Conservation (phyloP, 2,113 vertebrate species). For the Ia io region DNA sequence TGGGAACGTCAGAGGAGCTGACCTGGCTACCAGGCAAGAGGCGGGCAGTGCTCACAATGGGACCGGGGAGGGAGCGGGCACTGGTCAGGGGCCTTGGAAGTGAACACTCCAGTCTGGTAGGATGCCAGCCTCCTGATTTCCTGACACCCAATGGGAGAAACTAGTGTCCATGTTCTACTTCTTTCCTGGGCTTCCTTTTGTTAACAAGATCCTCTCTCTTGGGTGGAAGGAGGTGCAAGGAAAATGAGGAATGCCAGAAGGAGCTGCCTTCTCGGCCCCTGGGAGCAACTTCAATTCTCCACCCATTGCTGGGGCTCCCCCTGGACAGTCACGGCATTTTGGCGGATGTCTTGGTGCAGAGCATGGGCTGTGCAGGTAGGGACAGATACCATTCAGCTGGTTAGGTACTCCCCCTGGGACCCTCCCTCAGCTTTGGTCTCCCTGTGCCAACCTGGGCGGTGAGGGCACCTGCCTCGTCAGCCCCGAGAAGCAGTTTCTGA, state of each 20-base stretch:
- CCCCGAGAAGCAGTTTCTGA: not conserved
- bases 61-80: no score
- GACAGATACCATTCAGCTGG: not conserved
- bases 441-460: rapidly evolving
- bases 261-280: not conserved
- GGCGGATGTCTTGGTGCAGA: not conserved
- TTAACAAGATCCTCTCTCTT: not conserved
- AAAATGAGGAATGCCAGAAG: rapidly evolving
- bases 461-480: rapidly evolving
- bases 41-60: rapidly evolving
- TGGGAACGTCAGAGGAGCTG: not conserved
- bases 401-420: rapidly evolving
- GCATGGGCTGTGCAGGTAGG: rapidly evolving
- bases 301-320: rapidly evolving
- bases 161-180: rapidly evolving
- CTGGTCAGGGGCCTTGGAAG: not conserved
- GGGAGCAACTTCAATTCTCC: not conserved
- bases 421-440: not conserved
- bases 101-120: no score
- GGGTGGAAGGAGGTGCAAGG: not conserved
- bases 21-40: rapidly evolving
- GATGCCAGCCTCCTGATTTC: not conserved
- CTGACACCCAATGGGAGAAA: not conserved
- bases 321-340: rapidly evolving
- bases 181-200: no score